Conservation (phyloP, 1,140 invertebrate genomes). For the Hypsibius dujardini region DNA sequence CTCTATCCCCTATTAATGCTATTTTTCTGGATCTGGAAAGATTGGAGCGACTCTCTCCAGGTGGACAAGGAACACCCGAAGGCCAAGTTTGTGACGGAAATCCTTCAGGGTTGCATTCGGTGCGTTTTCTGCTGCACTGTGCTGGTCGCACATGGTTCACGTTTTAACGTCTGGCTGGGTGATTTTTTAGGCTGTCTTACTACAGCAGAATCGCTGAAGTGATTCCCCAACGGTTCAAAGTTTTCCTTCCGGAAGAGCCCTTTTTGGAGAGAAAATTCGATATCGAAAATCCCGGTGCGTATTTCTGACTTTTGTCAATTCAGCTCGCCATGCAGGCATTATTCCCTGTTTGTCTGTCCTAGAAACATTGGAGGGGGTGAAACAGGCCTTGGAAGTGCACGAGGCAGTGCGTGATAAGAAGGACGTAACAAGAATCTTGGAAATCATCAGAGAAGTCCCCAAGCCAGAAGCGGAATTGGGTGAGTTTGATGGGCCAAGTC, state of each 20-base stretch:
- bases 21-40: slow-evolving; percentile 37
- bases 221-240: slow-evolving; percentile 66
- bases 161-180: slow-evolving; percentile 10
- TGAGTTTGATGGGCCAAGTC: background rate
- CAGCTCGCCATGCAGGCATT: background rate
- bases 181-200: slow-evolving; percentile 63
- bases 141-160: slow-evolving; percentile 1
- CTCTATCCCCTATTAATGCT: too few species aligned
- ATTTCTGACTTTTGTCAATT: background rate
- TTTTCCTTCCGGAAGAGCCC: slow-evolving; percentile 53
- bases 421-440: background rate
- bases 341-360: background rate
- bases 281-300: slow-evolving; percentile 33
- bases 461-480: background rate
- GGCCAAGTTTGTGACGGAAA: slow-evolving; percentile 86
- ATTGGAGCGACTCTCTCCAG: slow-evolving; percentile 65
- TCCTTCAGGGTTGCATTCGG: slow-evolving; percentile 72
- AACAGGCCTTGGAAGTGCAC: slow-evolving; percentile 13
- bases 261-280: slow-evolving; percentile 37
- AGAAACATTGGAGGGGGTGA: background rate
- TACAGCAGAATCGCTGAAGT: slow-evolving; percentile 78
- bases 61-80: slow-evolving; percentile 76
- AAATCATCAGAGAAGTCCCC: background rate
- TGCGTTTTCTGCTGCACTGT: slow-evolving; percentile 29
- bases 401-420: background rate